Evolutionary conservation across 2,113 vertebrate species (phyloP).

Genomic region (Noctilio leporinus): DNA sequence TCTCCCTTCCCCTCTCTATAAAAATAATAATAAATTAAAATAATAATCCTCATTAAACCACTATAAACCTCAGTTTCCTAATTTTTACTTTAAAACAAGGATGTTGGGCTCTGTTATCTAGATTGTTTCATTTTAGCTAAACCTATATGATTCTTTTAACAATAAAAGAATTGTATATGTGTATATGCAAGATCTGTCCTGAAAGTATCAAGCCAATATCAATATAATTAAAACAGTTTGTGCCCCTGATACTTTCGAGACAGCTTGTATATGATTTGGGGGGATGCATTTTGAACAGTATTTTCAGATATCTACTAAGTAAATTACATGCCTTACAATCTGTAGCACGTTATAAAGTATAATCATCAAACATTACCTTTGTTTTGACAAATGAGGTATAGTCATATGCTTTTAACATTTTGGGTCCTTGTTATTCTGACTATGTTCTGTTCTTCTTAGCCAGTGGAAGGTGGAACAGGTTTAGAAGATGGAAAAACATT

Average conservation of each 20-base stretch:
- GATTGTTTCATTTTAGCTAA: neutral
- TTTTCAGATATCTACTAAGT: conserved; percentile 2
- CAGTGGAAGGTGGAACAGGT: neutral
- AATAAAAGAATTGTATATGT: neutral
- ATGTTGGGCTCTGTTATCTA: neutral
- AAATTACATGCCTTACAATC: neutral
- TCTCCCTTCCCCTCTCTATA: too few relatives aligned
- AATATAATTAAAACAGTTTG: too few relatives aligned
- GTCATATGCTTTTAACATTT: neutral
- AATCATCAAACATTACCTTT: neutral
- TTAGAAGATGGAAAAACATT: neutral
- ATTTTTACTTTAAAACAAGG: conserved; percentile 21
- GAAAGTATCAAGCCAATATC: too few relatives aligned
- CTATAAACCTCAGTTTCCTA: neutral
- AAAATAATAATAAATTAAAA: too few relatives aligned
- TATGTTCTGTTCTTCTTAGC: neutral
- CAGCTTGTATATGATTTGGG: neutral
- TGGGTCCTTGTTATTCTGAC: neutral
- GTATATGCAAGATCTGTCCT: too few relatives aligned
- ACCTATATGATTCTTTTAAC: neutral
- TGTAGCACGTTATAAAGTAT: conserved; percentile 18
- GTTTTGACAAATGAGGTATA: neutral
- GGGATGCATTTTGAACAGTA: neutral
- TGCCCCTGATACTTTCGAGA: too few relatives aligned
- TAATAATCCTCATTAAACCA: neutral